Conservation (phyloP, 2,888 invertebrate species). For the Drosophila sordidula region DNA sequence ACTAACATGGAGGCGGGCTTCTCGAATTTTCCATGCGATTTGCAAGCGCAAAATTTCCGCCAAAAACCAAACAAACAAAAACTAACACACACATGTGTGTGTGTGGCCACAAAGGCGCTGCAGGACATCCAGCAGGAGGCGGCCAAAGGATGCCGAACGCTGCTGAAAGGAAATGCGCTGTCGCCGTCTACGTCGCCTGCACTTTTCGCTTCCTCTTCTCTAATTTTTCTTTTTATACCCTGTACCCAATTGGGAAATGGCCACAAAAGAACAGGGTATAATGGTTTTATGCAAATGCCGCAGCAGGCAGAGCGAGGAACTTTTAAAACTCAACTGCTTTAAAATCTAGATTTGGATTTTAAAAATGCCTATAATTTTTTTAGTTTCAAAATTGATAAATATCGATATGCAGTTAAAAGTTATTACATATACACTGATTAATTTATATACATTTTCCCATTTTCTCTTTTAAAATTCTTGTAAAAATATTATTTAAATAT, state of each 20-base stretch:
- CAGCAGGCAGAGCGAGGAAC: too few relatives aligned
- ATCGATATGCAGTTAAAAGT: too few relatives aligned
- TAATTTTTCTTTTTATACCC: neutral
- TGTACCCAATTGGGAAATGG: neutral
- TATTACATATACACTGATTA: too few relatives aligned
- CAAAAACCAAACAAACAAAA: conserved; percentile 71
- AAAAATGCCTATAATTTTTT: too few relatives aligned
- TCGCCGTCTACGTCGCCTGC: conserved; percentile 31
- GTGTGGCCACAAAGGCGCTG: conserved; percentile 47
- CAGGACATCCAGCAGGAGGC: conserved; percentile 33
- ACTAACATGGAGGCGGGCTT: conserved; percentile 46
- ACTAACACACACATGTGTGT: conserved; percentile 45
- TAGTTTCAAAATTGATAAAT: too few relatives aligned
- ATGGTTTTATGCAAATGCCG: neutral
- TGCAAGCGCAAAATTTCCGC: conserved; percentile 79
- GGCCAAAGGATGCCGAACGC: conserved; percentile 46
- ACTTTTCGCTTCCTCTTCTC: neutral
- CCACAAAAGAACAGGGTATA: neutral
- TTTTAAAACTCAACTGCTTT: too few relatives aligned
- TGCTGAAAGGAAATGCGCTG: conserved; percentile 57
- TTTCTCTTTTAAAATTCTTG: too few relatives aligned
- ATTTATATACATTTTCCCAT: too few relatives aligned
- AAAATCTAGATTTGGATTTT: too few relatives aligned
- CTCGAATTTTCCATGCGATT: conserved; percentile 77
- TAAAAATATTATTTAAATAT: too few relatives aligned